phyloP scores from a whole-genome alignment of 35 echinoderm and acorn worm genomes.

The Apostichopus japonicus region DNA sequence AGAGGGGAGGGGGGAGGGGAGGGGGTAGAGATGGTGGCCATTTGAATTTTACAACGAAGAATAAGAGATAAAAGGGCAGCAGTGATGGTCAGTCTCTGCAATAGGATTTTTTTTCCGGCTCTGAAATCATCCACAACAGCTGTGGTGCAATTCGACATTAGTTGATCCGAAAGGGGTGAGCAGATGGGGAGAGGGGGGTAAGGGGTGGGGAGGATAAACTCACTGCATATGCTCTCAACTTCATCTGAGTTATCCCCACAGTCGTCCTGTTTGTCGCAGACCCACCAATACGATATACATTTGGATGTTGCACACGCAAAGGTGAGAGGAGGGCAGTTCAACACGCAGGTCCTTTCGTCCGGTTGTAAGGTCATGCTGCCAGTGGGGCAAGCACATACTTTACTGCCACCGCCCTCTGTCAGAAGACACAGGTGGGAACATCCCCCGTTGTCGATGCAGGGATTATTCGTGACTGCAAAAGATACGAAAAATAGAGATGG shows the following conservation, averaged over 20 bases:
- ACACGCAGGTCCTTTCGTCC: slow-evolving; percentile 68
- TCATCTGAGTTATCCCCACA: slow-evolving; percentile 64
- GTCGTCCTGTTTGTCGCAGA: slow-evolving; percentile 62
- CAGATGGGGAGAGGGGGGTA: no score
- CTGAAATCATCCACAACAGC: no score
- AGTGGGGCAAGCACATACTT: slow-evolving; percentile 82
- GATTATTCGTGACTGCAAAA: slow-evolving; percentile 58
- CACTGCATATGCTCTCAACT: slow-evolving; percentile 63
- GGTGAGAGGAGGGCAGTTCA: slow-evolving; percentile 81
- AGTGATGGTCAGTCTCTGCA: no score
- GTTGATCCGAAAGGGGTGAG: no score
- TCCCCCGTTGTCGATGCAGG: slow-evolving; percentile 73
- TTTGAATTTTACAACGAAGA: no score
- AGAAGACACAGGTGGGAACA: slow-evolving; percentile 90
- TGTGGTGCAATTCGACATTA: no score
- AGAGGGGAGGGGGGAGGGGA: no score
- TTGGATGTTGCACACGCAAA: background rate
- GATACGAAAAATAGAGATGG: background rate
- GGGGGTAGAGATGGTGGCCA: no score
- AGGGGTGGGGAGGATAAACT: slow-evolving; percentile 12
- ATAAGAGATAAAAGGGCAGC: no score
- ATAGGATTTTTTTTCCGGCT: no score
- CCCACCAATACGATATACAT: slow-evolving; percentile 53
- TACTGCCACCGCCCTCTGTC: slow-evolving; percentile 22
- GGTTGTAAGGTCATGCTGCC: slow-evolving; percentile 70